Evolutionary conservation across 2,888 invertebrate species (phyloP).

Genomic region (Heliconius sara): DNA sequence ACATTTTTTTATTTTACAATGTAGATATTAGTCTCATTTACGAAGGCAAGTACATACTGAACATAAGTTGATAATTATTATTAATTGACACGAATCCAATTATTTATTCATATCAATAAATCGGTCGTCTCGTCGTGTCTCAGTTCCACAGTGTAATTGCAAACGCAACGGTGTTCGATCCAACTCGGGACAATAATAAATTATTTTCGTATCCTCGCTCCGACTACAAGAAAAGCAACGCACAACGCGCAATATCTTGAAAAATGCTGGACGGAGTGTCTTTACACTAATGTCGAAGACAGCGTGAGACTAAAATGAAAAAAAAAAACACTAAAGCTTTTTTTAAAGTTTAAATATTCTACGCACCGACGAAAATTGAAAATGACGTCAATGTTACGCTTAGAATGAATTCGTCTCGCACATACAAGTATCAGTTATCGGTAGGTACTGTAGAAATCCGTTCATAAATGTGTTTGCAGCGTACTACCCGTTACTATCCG

Average conservation of each 20-base stretch:
- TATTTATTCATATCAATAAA: not conserved
- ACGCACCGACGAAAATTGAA: slow-evolving; percentile 19
- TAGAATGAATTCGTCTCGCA: slow-evolving; percentile 25
- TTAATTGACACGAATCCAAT: not conserved
- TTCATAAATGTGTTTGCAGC: slow-evolving; percentile 28
- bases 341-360: too few relatives aligned
- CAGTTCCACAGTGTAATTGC: too few relatives aligned
- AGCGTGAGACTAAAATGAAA: not conserved
- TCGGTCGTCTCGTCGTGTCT: too few relatives aligned
- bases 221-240: too few relatives aligned
- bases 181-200: too few relatives aligned
- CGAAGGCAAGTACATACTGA: too few relatives aligned
- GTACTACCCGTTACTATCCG: slow-evolving; percentile 17
- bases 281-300: not conserved
- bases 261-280: not conserved
- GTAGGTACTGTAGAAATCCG: slow-evolving; percentile 13
- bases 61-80: not conserved
- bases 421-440: slow-evolving; percentile 20
- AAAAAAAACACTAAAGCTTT: not conserved
- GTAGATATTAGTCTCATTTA: too few relatives aligned
- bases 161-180: too few relatives aligned
- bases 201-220: too few relatives aligned
- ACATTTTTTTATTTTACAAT: too few relatives aligned
- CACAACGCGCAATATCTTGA: not conserved
- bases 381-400: slow-evolving; percentile 20